A percentile compares a stretch with the other conserved stretches of the same genome.
Conservation (phyloP, 2,888 invertebrate genomes). For the Rhagonycha lutea region DNA sequence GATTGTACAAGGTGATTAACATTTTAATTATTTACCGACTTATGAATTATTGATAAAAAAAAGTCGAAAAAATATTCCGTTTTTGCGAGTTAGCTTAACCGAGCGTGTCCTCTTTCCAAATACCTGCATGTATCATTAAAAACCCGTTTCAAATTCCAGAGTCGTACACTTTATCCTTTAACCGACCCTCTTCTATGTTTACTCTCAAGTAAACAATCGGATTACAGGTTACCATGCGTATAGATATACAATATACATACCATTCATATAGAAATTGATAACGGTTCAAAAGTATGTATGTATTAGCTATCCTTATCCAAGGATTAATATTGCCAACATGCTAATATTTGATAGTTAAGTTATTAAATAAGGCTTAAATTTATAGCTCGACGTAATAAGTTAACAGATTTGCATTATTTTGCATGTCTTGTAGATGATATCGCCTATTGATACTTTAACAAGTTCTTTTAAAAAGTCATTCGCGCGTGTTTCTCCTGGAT, state of each 20-base stretch:
- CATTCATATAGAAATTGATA: neutral
- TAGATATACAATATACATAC: conserved; percentile 30
- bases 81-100: neutral
- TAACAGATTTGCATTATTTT: neutral
- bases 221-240: conserved; percentile 36
- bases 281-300: neutral
- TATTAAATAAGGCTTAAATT: neutral
- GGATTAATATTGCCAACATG: neutral
- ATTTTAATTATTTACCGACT: conserved; percentile 2
- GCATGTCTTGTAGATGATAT: conserved; percentile 8
- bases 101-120: conserved; percentile 28
- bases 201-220: conserved; percentile 40
- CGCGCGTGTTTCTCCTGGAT: conserved; percentile 11
- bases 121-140: conserved; percentile 38
- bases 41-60: neutral
- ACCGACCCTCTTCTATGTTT: conserved; percentile 37
- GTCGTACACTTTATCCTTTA: conserved; percentile 31
- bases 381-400: neutral
- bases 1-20: conserved; percentile 64
- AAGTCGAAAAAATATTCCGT: neutral
- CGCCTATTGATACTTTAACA: conserved; percentile 12
- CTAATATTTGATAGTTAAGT: neutral
- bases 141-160: conserved; percentile 35
- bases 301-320: neutral
- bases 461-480: conserved; percentile 5